Evolutionary conservation across 2,797 vertebrate genomes (phyloP), one percentile per base, ranked within the genome.

Genomic region (Pyrrhura leucotis): DNA sequence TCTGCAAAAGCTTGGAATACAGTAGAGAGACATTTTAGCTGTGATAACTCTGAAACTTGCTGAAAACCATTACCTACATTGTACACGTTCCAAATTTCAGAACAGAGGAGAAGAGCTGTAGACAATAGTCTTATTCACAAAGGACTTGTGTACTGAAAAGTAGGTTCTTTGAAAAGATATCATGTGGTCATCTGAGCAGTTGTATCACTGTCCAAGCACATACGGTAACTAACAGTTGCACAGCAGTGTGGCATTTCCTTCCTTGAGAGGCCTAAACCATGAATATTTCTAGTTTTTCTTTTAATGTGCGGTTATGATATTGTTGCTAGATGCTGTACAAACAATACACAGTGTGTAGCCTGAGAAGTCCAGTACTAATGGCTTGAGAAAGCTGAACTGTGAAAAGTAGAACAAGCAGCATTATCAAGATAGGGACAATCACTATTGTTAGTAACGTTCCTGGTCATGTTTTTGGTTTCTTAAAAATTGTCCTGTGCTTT

Each of bases 201-300:
- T 78, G 54, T 83, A 25, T 88, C 77, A 10, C 31, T 45, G 66
- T 39, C 59, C 33, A 53, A 13, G 86, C 62, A 29, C 72, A 68
- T 53, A 0, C 1, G n/a, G 39, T 81, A 51, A 51, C 65, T 92
- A 89, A 59, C n/a, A 78, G 79, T 76, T 73, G 73, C 42, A 5
- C 66, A 78, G 62, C 53, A 76, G 58, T 35, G 66, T 96, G 87
- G 89, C 65, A 81, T 83, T 93, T 90, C 68, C 81, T 94, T 87
- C 48, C 74, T 87, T 63, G 29, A 1, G 1, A 54, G 22, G 61
- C 47, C 92, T 91, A 58, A 83, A 89, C n/a, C 12, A 23, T 42
- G 8, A 91, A 6, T 81, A 44, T 83, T 92, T 65, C 15, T 53
- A 1, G 77, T 42, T 48, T 85, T 92, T 48, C 56, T 66, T 71